Evolutionary conservation across 2,888 invertebrate genomes (phyloP).

Genomic region (Polydrusus tereticollis): DNA sequence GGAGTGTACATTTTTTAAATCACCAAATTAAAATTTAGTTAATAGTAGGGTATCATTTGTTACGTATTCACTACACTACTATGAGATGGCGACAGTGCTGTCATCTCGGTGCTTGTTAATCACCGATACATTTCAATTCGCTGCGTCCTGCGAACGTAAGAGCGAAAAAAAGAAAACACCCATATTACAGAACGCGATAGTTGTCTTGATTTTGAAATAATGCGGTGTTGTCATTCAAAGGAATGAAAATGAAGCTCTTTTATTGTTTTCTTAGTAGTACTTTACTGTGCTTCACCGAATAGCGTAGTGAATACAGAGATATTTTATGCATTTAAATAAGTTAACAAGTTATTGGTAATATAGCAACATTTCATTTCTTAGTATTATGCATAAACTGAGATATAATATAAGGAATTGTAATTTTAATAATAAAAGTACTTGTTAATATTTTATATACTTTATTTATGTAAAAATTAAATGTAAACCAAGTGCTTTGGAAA

Average conservation of each 20-base stretch:
- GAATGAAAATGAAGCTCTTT: no score
- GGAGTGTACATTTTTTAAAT: background rate
- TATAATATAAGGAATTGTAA: conserved; percentile 15
- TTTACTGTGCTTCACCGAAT: no score
- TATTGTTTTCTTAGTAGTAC: no score
- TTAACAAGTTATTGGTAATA: background rate
- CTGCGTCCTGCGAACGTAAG: no score
- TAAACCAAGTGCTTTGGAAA: conserved; percentile 45
- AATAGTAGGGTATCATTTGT: no score
- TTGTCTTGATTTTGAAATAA: no score
- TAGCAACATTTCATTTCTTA: background rate
- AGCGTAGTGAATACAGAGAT: background rate
- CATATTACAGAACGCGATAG: no score
- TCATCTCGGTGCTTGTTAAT: no score
- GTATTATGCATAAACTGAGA: conserved; percentile 16
- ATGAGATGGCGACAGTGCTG: no score
- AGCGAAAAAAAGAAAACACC: no score
- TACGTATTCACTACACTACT: conserved; percentile 6
- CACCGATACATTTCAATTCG: no score
- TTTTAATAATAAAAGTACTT: conserved; percentile 25
- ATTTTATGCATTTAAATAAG: conserved; percentile 4
- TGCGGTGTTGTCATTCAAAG: no score
- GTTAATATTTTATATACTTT: conserved; percentile 48
- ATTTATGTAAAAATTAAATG: conserved; percentile 43
- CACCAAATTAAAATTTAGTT: background rate